Evolutionary conservation across 2,888 invertebrate species (phyloP).

Genomic region (Brenthis hecate): DNA sequence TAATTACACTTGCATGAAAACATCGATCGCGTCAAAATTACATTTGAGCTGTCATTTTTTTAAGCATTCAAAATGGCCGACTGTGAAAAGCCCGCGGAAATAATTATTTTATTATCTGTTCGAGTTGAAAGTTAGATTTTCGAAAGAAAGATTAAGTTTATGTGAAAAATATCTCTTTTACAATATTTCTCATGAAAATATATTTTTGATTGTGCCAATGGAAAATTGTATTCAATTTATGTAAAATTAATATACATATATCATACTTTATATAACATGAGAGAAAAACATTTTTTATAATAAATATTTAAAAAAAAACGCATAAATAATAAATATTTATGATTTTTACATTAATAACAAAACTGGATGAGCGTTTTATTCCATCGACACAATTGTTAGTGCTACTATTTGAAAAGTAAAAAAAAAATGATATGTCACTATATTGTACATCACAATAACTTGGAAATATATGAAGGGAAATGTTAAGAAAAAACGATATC

Average conservation of each 20-base stretch:
- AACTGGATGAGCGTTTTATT: conserved; percentile 1
- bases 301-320: too few species aligned
- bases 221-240: conserved; percentile 25
- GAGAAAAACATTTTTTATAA: too few species aligned
- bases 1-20: conserved; percentile 74
- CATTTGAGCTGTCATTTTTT: conserved; percentile 45
- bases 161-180: conserved; percentile 39
- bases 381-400: conserved; percentile 25
- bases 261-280: background rate
- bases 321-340: too few species aligned
- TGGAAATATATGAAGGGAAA: conserved; percentile 16
- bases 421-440: conserved; percentile 67
- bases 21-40: conserved; percentile 59
- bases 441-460: conserved; percentile 63
- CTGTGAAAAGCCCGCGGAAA: conserved; percentile 49
- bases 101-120: conserved; percentile 21
- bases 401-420: conserved; percentile 32
- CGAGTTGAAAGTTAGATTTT: conserved; percentile 27
- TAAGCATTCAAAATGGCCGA: conserved; percentile 49
- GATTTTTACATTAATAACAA: background rate
- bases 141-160: conserved; percentile 20
- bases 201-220: conserved; percentile 46
- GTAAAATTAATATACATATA: background rate
- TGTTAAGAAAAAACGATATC: conserved; percentile 29
- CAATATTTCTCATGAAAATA: conserved; percentile 64